A percentile compares a stretch with the other conserved stretches of the same genome.
Evolutionary conservation across 2,113 vertebrate genomes (phyloP).

Genomic region (Numenius arquata): DNA sequence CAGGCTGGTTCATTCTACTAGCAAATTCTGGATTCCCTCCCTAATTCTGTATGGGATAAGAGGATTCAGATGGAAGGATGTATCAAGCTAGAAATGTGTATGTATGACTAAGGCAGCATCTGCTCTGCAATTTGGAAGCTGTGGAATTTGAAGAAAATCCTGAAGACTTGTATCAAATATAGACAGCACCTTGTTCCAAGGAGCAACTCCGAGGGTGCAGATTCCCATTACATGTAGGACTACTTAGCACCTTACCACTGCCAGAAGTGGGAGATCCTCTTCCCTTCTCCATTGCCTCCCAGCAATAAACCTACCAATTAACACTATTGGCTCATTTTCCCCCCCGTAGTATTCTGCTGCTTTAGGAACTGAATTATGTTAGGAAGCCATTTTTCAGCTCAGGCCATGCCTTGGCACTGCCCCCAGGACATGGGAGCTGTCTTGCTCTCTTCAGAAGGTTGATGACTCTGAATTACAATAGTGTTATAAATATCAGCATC

Average conservation of each 20-base stretch:
- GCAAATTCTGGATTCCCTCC: not conserved
- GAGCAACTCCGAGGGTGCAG: not conserved
- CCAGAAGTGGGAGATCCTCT: not conserved
- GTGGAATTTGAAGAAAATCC: not conserved
- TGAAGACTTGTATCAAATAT: not conserved
- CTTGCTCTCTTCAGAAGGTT: not conserved
- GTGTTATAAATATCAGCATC: not conserved
- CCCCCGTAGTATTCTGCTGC: not conserved
- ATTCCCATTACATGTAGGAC: not conserved
- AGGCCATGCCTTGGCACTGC: not conserved
- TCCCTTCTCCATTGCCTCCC: not conserved
- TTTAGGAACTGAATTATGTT: not conserved
- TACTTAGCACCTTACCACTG: not conserved
- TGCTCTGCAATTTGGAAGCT: not conserved
- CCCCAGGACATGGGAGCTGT: not conserved
- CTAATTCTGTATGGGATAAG: not conserved
- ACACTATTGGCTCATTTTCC: not conserved
- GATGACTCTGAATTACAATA: not conserved
- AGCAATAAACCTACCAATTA: not conserved
- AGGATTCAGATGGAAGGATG: not conserved
- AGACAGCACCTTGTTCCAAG: not conserved
- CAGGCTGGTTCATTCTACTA: not conserved
- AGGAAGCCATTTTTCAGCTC: not conserved
- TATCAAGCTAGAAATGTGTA: not conserved
- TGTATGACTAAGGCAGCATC: not conserved